These are phyloP conservation scores for Myotis pilosus DNA, from an alignment of 2,797 vertebrate genomes.

Conservation along the genomic window DNA sequence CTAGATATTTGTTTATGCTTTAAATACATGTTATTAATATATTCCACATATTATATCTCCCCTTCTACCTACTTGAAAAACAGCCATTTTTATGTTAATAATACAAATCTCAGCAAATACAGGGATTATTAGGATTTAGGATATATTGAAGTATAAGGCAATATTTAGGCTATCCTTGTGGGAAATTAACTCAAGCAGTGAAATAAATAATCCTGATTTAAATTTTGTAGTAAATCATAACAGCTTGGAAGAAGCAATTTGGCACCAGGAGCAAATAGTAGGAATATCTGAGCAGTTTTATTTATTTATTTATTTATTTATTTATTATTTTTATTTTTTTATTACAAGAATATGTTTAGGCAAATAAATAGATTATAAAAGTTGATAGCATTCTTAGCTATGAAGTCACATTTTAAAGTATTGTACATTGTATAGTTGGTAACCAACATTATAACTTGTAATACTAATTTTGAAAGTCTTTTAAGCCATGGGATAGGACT, in stretches of 20 bases:
- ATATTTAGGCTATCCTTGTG: conserved; percentile 75
- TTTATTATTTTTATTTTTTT: not conserved
- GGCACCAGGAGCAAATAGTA: conserved; percentile 69
- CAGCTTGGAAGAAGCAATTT: conserved; percentile 77
- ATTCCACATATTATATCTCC: not conserved
- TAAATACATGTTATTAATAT: not conserved
- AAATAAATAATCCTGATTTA: conserved; percentile 86
- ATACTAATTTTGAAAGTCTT: not conserved
- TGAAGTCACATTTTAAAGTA: conserved; percentile 20
- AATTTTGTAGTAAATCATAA: conserved; percentile 79
- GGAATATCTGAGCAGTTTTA: not conserved
- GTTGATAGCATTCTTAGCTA: not conserved
- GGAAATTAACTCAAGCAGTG: conserved; percentile 81
- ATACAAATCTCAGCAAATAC: conserved; percentile 46
- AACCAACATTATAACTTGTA: not conserved
- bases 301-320: not conserved
- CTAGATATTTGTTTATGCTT: not conserved
- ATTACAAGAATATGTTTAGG: conserved; percentile 2
- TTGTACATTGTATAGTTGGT: not conserved
- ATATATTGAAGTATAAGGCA: conserved; percentile 49
- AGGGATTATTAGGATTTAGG: conserved; percentile 77
- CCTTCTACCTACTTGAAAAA: not conserved
- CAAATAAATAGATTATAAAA: conserved; percentile 7
- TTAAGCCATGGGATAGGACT: not conserved
- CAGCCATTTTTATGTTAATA: conserved; percentile 56